These are phyloP conservation scores for Hydroisotoma schaefferi DNA, from an alignment of 2,888 invertebrate species.

Conservation along the genomic window DNA sequence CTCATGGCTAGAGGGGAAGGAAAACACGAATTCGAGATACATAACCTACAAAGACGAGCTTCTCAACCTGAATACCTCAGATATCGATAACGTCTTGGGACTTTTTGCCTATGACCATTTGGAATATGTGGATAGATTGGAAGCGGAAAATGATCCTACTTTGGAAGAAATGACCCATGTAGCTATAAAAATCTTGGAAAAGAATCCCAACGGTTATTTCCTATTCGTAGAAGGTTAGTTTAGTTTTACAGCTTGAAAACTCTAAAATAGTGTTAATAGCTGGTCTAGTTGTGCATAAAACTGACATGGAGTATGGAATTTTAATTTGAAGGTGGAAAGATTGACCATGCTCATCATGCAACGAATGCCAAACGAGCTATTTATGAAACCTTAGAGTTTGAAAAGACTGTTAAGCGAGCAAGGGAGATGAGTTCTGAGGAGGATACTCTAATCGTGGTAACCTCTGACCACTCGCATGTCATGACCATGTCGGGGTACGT, in stretches of 20 bases:
- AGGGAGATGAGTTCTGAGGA: conserved; percentile 59
- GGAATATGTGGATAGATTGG: conserved; percentile 66
- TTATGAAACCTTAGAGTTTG: conserved; percentile 73
- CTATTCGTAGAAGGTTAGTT: conserved; percentile 67
- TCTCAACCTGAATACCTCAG: conserved; percentile 53
- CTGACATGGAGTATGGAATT: too few species aligned
- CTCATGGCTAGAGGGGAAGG: conserved; percentile 57
- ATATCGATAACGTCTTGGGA: conserved; percentile 62
- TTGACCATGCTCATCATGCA: conserved; percentile 72
- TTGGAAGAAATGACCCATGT: conserved; percentile 72
- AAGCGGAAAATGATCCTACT: conserved; percentile 70
- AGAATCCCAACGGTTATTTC: conserved; percentile 65
- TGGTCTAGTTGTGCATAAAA: too few species aligned
- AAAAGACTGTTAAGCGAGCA: conserved; percentile 65
- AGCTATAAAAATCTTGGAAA: conserved; percentile 67
- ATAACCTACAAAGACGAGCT: conserved; percentile 60
- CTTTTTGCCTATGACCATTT: conserved; percentile 77
- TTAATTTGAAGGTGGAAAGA: conserved; percentile 56
- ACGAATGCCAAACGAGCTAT: conserved; percentile 62
- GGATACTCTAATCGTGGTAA: conserved; percentile 76
- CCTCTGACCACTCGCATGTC: conserved; percentile 63
- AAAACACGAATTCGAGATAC: conserved; percentile 54
- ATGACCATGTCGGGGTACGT: conserved; percentile 57
- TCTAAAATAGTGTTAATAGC: too few species aligned
- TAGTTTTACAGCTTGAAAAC: neutral